phyloP scores from a whole-genome alignment of 2,113 vertebrate species.

The Bubalus kerabau region DNA sequence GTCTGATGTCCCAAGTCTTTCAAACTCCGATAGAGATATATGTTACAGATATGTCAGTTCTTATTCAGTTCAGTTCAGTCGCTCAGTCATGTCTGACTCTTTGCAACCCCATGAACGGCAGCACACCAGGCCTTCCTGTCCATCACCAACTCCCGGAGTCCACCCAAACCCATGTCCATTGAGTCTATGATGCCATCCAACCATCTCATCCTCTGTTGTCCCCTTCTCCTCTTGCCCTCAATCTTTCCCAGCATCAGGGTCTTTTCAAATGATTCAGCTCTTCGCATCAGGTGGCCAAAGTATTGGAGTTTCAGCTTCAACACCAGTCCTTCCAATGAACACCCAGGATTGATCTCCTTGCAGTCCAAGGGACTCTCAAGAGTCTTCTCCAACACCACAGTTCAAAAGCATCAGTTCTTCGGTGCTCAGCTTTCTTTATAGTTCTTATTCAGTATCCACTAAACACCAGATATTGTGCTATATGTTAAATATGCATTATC shows the following conservation, averaged over 20 bases:
- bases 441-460: background rate
- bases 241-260: no score
- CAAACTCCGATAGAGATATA: background rate
- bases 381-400: background rate
- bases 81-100: fast-evolving
- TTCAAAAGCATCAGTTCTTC: background rate
- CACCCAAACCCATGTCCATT: no score
- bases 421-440: background rate
- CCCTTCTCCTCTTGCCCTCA: no score
- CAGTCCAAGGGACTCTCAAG: background rate
- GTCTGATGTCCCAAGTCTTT: background rate
- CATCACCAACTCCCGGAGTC: no score
- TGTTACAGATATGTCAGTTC: background rate
- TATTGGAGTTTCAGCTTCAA: no score
- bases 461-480: background rate
- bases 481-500: background rate
- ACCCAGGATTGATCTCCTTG: background rate
- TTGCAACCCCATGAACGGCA: no score
- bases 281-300: no score
- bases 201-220: no score
- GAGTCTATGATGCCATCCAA: no score
- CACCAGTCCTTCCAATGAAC: no score
- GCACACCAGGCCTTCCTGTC: no score
- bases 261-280: no score
- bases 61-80: background rate